Conservation (phyloP, 2,113 vertebrate species). For the Asarcornis scutulata region DNA sequence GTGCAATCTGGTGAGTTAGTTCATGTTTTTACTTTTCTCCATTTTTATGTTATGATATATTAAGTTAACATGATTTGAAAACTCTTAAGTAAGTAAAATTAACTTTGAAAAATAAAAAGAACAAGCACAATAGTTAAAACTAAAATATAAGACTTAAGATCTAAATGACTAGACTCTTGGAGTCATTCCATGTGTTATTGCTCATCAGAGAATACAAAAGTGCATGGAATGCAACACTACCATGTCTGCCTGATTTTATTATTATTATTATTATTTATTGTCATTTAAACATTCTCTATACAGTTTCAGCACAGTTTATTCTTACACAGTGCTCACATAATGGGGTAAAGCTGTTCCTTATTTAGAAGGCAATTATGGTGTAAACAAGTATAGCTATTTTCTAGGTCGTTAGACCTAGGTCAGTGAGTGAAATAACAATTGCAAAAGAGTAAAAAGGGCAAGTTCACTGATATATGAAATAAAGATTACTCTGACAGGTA, state of each 20-base stretch:
- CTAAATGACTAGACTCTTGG: not conserved
- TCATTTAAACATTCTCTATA: not conserved
- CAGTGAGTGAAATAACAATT: not conserved
- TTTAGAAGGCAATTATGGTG: not conserved
- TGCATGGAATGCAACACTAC: not conserved
- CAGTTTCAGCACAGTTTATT: not conserved
- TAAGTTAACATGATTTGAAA: not conserved
- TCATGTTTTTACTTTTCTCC: not conserved
- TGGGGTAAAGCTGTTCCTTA: not conserved
- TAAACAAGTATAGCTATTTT: not conserved
- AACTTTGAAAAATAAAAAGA: not conserved
- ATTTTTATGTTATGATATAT: not conserved
- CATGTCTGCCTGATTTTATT: not conserved
- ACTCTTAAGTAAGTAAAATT: not conserved
- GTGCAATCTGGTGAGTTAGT: not conserved
- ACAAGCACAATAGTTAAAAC: not conserved
- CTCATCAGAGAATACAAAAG: not conserved
- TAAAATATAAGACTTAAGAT: not conserved
- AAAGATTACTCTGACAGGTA: not conserved
- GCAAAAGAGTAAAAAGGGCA: not conserved
- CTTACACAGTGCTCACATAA: not conserved
- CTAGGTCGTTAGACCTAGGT: not conserved
- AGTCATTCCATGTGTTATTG: not conserved
- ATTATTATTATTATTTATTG: not conserved
- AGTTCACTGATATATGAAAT: not conserved